These are phyloP conservation scores for Sarcophaga variegata DNA, from an alignment of 2,888 invertebrate genomes.

Conservation along the genomic window DNA sequence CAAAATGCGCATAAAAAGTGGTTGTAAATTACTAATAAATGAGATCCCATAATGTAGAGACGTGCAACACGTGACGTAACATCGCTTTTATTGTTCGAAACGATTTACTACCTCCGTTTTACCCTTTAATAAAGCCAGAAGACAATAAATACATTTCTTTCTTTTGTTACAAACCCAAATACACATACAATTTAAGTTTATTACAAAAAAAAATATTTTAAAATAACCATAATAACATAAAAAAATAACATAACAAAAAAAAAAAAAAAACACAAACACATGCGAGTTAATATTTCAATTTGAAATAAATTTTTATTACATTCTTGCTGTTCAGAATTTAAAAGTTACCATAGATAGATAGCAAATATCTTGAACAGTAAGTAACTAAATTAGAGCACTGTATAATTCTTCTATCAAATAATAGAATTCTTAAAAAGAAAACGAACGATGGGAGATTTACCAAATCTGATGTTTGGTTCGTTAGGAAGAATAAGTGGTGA, in stretches of 20 bases:
- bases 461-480: too few species aligned
- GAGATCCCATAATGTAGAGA: constrained; percentile 57
- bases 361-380: too few species aligned
- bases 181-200: constrained; percentile 30
- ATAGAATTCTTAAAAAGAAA: too few species aligned
- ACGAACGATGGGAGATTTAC: too few species aligned
- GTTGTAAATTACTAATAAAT: constrained; percentile 61
- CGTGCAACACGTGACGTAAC: constrained; percentile 69
- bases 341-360: too few species aligned
- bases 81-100: constrained; percentile 48
- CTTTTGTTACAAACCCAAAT: constrained; percentile 24
- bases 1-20: constrained; percentile 52
- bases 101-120: constrained; percentile 42
- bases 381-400: too few species aligned
- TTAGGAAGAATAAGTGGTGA: too few species aligned
- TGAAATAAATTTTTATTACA: too few species aligned
- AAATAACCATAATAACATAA: not conserved
- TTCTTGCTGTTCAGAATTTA: too few species aligned
- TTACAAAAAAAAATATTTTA: constrained; percentile 10
- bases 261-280: not conserved
- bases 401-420: too few species aligned
- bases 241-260: not conserved
- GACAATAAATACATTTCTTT: constrained; percentile 3
- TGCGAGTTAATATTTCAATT: not conserved
- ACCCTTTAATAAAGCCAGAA: constrained; percentile 26